Conservation (phyloP, 2,113 vertebrate species). For the Ammodytes dubius region DNA sequence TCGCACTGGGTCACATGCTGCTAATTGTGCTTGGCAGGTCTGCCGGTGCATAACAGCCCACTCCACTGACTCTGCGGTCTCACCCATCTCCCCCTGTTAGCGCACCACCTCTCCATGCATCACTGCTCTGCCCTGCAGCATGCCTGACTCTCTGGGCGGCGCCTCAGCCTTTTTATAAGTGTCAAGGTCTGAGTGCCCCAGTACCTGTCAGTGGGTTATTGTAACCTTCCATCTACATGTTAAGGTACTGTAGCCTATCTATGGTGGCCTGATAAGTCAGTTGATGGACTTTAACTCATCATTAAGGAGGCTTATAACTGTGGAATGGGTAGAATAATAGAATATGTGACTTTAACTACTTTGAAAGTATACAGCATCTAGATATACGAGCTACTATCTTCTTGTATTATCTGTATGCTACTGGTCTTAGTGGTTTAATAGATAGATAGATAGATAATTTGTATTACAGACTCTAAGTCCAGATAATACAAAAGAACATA, state of each 20-base stretch:
- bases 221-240: background rate
- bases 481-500: no score
- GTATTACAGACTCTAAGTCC: no score
- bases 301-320: background rate
- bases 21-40: conserved; percentile 81
- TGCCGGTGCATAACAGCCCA: conserved; percentile 64
- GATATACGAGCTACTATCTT: background rate
- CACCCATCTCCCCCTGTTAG: conserved; percentile 62
- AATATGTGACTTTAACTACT: background rate
- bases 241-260: background rate
- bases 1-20: conserved; percentile 77
- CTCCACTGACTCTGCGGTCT: conserved; percentile 59
- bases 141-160: conserved; percentile 5
- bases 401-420: background rate
- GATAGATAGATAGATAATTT: no score
- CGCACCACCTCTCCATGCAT: conserved; percentile 60
- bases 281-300: background rate
- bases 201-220: background rate
- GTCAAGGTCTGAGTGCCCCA: conserved; percentile 9
- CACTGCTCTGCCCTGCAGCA: conserved; percentile 40
- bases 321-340: background rate
- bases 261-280: background rate
- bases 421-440: background rate
- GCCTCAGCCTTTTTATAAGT: conserved; percentile 3
- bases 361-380: background rate